These are phyloP conservation scores for Phragmatobia fuliginosa DNA, from an alignment of 2,888 invertebrate genomes.

Conservation along the genomic window DNA sequence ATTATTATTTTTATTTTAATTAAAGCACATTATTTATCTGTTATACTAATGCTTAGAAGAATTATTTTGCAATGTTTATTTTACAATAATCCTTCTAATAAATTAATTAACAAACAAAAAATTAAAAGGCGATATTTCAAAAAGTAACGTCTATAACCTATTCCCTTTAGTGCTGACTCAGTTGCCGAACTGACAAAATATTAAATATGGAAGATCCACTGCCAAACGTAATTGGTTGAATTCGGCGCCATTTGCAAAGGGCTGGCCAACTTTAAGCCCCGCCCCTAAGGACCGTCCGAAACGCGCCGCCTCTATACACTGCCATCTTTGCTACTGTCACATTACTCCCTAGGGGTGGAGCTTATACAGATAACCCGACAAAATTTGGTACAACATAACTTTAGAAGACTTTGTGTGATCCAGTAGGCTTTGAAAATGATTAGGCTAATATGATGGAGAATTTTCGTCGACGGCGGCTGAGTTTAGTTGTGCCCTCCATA, in stretches of 20 bases:
- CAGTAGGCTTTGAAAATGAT: conserved; percentile 31
- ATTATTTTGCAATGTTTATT: no score
- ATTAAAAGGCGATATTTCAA: not conserved
- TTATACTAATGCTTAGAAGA: no score
- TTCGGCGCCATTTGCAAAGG: conserved; percentile 85
- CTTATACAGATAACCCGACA: conserved; percentile 54
- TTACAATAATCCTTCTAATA: no score
- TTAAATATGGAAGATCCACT: conserved; percentile 62
- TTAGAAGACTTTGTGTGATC: conserved; percentile 10
- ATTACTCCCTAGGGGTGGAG: conserved; percentile 65
- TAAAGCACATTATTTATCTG: no score
- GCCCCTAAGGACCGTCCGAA: conserved; percentile 69
- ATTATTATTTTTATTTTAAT: no score
- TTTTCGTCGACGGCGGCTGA: conserved; percentile 12
- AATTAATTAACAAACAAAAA: not conserved
- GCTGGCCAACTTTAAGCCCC: conserved; percentile 69
- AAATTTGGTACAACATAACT: conserved; percentile 46
- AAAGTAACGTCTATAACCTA: not conserved
- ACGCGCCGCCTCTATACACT: conserved; percentile 65
- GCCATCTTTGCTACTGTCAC: conserved; percentile 74
- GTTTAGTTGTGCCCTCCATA: conserved; percentile 25
- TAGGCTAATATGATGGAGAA: conserved; percentile 21
- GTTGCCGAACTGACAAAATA: conserved; percentile 53
- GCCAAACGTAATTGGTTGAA: conserved; percentile 74
- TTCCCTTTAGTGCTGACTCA: conserved; percentile 1